Evolutionary conservation across 1,140 invertebrate species (phyloP), one percentile per base, ranked within the genome.

Genomic region (Drosophila athabasca): DNA sequence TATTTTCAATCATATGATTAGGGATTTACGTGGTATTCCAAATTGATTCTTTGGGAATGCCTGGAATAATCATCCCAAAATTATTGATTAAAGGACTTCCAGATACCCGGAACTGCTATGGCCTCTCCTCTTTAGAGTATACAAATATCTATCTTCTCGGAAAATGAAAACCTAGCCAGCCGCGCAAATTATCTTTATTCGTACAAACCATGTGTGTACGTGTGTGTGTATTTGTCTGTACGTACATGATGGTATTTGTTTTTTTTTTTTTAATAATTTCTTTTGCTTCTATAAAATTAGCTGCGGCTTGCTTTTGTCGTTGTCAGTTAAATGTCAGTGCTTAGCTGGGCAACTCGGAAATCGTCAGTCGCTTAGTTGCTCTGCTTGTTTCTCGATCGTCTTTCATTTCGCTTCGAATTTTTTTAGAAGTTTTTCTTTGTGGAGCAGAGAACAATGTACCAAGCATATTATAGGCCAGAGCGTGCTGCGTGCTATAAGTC

Each of bases 271-370:
- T 71, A 78, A 76, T 64, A 64, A 51, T 49, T 79, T 68, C 49
- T 76, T 49, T 68, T 71, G 49, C 50, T 78, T 81, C 51, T 58
- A 60, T 68, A 58, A 66, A 61, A 66, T 62, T 52, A 59, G 44
- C 45, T 51, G 70, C 62, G 76, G 59, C 60, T 76, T 54, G 39
- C 67, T 71, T 85, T 76, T 73, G 81, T 85, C 74, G 53, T 73
- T 59, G 72, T 73, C 67, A 84, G 80, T 79, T 85, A 54, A 55
- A 80, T 79, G 78, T 62, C 61, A 59, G 60, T 74, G 51, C 49
- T 76, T 74, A 68, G 57, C 31, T 57, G 62, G 51, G 45, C 48
- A 79, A 62, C 76, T 73, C 76, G 81, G 60, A 60, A 68, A 31
- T 55, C 52, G 58, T 66, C 62, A 67, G 62, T 58, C 45, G 66